Base-by-base conservation (phyloP, 2,113 vertebrate genomes). In the Phocoena phocoena region DNA sequence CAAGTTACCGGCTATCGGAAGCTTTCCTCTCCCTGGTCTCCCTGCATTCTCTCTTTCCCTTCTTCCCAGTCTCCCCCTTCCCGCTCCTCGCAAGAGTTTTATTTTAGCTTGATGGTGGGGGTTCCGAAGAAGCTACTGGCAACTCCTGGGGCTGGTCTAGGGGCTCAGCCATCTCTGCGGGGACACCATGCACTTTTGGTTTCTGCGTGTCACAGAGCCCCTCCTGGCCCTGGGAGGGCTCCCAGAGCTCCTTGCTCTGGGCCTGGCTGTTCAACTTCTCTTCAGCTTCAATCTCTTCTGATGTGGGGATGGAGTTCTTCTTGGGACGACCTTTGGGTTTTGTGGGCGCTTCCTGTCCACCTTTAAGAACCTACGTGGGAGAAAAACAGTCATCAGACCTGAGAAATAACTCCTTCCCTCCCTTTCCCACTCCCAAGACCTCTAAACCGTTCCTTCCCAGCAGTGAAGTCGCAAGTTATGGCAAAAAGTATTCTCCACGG, bases 291-390 rank as follows among this genome's bases (percentile, higher is more conserved):
- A 99, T 99, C 96, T 99, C 99, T 98, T 99, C 99, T 0, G 99
- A 99, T 12, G 99, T 99, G 97, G 99, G 99, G 97, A 99, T 99
- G 86, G 99, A 99, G 98, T 99, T 99, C 98, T 99, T 99, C 98
- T 99, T 99, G 38, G 99, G 99, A 70, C 99, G 98, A 26, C 99
- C 99, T 98, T 99, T 99, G 98, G 99, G 99, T 97, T 99, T 99
- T 0, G 99, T 99, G 28, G 99, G 99, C 58, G 99, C 99, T 98
- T 99, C 99, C 36, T 99, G 99, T 73, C 99, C 99, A 95, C 99
- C 99, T 98, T 99, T 99, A 82, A 99, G 98, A 96, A 99, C 99
- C 99, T 99, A 97, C 1, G 85, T 90, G 50, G 76, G 17, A 62
- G 12, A 44, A 15, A 77, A 63, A 67, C 4, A 8, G 26, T 67